phyloP scores from a whole-genome alignment of 2,888 invertebrate genomes.

The Dicroscelio sp. region DNA sequence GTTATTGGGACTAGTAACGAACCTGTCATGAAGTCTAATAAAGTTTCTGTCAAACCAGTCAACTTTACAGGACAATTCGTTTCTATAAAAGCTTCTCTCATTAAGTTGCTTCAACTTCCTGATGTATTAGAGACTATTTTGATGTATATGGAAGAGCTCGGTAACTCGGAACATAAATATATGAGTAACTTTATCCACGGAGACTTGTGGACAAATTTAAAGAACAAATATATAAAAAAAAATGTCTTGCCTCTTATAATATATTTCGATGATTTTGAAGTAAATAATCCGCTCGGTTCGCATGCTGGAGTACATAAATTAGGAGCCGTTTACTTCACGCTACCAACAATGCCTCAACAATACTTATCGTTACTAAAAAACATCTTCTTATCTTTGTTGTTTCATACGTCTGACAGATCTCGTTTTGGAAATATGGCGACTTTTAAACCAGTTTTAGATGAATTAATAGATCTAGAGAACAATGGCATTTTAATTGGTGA shows the following conservation, averaged over 20 bases:
- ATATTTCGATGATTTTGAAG: conserved; percentile 40
- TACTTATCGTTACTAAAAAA: conserved; percentile 33
- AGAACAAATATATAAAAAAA: conserved; percentile 34
- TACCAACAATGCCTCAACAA: conserved; percentile 44
- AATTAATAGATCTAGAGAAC: conserved; percentile 11
- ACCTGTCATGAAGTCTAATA: background rate
- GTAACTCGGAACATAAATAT: conserved; percentile 32
- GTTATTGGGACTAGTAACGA: background rate
- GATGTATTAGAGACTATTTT: conserved; percentile 40
- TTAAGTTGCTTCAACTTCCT: conserved; percentile 47
- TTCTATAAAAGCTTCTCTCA: background rate
- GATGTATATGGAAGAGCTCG: conserved; percentile 26
- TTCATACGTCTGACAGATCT: conserved; percentile 16
- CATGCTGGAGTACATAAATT: conserved; percentile 71
- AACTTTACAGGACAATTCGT: conserved; percentile 38
- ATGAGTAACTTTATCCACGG: conserved; percentile 60
- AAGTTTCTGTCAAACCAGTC: conserved; percentile 11
- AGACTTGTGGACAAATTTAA: background rate
- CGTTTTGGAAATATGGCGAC: conserved; percentile 8
- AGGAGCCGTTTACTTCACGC: conserved; percentile 61
- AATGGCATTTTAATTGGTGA: conserved; percentile 35
- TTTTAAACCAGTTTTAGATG: conserved; percentile 47
- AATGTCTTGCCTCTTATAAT: conserved; percentile 46
- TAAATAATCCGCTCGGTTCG: conserved; percentile 71
- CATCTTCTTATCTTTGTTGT: conserved; percentile 48